These are phyloP conservation scores for Geotrypetes seraphini DNA, from an alignment of 2,797 vertebrate genomes.

Conservation along the genomic window DNA sequence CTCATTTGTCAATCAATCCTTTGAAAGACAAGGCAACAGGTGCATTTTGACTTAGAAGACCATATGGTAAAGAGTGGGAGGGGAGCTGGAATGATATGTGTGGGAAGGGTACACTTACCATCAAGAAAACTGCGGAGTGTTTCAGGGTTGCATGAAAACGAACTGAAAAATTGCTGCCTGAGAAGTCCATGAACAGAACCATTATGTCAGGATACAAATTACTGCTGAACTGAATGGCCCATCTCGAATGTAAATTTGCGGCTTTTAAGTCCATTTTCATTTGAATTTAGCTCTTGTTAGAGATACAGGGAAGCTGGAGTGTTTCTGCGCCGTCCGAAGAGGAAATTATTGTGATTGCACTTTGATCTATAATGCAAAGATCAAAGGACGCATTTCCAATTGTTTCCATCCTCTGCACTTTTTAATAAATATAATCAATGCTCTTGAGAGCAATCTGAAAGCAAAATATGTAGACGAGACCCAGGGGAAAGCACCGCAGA, in stretches of 20 bases:
- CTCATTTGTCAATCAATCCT: too few species aligned
- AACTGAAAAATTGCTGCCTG: constrained; percentile 13
- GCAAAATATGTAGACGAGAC: not conserved
- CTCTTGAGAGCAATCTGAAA: constrained; percentile 2
- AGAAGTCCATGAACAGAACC: constrained; percentile 18
- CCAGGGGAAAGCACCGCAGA: too few species aligned
- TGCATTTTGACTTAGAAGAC: too few species aligned
- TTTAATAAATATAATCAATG: constrained; percentile 15
- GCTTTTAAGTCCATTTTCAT: constrained; percentile 21
- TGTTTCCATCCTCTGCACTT: constrained; percentile 12
- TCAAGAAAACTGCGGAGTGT: too few species aligned
- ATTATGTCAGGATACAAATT: constrained; percentile 20
- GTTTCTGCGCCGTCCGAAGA: constrained; percentile 15
- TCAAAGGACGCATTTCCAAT: constrained; percentile 17
- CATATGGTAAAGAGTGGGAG: too few species aligned
- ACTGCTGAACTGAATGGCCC: constrained; percentile 18
- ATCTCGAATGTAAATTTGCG: constrained; percentile 21
- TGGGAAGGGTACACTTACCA: too few species aligned
- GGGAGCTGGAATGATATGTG: too few species aligned
- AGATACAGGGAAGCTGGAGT: constrained; percentile 12
- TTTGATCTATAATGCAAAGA: constrained; percentile 14
- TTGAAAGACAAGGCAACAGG: too few species aligned
- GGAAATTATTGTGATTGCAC: constrained; percentile 18
- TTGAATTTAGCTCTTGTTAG: constrained; percentile 16
- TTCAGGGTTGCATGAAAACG: too few species aligned